Base-by-base conservation (phyloP, 2,113 vertebrate species). In the Burhinus oedicnemus region DNA sequence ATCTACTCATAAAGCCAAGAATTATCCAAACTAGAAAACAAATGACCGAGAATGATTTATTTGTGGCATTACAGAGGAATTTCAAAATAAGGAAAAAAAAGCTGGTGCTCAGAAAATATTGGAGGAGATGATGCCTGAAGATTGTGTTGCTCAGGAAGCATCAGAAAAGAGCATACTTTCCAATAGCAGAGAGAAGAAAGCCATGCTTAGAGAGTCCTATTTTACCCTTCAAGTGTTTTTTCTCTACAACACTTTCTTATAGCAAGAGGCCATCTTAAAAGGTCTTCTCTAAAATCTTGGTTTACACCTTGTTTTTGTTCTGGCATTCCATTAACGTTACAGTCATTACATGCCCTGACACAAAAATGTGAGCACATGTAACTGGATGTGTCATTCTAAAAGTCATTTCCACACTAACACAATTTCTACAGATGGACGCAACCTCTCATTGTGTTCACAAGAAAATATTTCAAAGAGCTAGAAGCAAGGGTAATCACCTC, bases 91-190 rank as follows among this genome's bases (percentile, higher is more conserved):
- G 11, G 12, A 38, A 58, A 52, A 54, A 38, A 51, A 51, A 9
- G 1, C 11, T 2, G 0, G 26, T 1, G 0, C 79, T 83, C 26
- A 91, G 29, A 75, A 83, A 72, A 40, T 34, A 44, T 3, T 58
- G 17, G 23, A 47, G 17, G 22, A 47, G 18, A 30, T 51, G 9
- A 34, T 36, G 18, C 13, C 51, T 52, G 38, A 83, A 69, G 30
- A 55, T 55, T 29, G 27, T 3, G 2, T 34, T 80, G 12, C 42
- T 72, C 42, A 55, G 30, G n/a, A 95, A 84, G 38, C 16, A 68
- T 16, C 8, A 68, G 11, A 45, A 77, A 16, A 68, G 19, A 70
- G 8, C 5, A 26, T 10, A 44, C 20, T 64, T 83, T 66, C 58
- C 61, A 27, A 23, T 8, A 44, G 42, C 15, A 86, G 54, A 25